These are phyloP conservation scores for Porites rus DNA, from an alignment of 92 coral and sea anemone genomes.

Conservation along the genomic window DNA sequence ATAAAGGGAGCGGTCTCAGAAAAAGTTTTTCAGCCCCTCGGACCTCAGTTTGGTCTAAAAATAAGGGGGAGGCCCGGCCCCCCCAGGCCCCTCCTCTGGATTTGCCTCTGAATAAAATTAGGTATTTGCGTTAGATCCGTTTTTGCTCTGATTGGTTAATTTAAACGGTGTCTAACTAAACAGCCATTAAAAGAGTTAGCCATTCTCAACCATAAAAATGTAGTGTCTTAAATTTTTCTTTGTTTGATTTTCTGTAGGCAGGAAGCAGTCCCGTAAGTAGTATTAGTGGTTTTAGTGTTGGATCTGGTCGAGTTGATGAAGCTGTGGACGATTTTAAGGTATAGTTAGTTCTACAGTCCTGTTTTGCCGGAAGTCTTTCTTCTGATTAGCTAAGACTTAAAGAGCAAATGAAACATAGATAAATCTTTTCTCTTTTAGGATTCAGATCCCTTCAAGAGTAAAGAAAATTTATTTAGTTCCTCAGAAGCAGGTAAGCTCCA, in stretches of 20 bases:
- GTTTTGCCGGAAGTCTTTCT: neutral
- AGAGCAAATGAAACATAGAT: neutral
- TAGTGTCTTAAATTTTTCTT: neutral
- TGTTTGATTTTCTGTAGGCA: slow-evolving; percentile 66
- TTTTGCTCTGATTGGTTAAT: no score
- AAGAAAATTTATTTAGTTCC: slow-evolving; percentile 89
- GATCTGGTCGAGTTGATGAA: slow-evolving; percentile 99
- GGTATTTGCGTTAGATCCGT: no score
- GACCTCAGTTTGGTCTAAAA: no score
- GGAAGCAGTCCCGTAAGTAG: slow-evolving; percentile 99
- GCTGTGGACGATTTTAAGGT: slow-evolving; percentile 99
- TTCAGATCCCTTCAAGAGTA: slow-evolving; percentile 94
- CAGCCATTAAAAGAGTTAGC: no score
- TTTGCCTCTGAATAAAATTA: no score
- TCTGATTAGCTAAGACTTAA: no score
- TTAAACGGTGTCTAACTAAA: no score
- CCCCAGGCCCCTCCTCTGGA: no score
- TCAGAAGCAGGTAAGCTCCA: slow-evolving; percentile 70
- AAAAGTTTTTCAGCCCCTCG: no score
- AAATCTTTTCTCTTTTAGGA: slow-evolving; percentile 66
- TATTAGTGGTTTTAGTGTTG: slow-evolving; percentile 99
- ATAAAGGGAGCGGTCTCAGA: no score
- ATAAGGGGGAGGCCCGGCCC: no score
- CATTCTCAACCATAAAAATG: neutral
- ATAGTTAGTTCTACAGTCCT: neutral